phyloP scores from a whole-genome alignment of 2,113 vertebrate species.

The Cyanoderma ruficeps region DNA sequence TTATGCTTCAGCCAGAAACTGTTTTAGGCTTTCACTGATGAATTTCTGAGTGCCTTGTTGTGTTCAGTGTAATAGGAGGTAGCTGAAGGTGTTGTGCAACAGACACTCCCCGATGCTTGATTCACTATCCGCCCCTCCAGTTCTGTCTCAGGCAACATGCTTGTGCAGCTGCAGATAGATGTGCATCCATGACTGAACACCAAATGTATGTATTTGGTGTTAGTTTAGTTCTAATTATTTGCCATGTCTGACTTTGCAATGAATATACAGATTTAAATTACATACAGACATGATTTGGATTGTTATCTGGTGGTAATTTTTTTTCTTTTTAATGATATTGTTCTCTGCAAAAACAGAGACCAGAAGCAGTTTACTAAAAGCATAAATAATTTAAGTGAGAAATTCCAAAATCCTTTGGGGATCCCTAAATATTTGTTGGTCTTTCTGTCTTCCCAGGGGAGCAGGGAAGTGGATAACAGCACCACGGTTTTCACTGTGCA shows the following conservation, averaged over 20 bases:
- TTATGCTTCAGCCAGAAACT: neutral
- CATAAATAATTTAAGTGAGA: neutral
- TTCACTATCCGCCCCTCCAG: neutral
- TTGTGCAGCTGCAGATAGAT: neutral
- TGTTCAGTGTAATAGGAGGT: neutral
- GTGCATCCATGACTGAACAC: neutral
- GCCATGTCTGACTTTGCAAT: neutral
- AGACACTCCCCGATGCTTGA: neutral
- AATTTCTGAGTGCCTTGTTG: neutral
- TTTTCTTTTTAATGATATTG: neutral
- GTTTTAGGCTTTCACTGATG: neutral
- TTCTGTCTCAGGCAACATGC: neutral
- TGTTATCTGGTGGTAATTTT: neutral
- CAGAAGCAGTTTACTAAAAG: neutral
- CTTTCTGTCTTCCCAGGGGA: neutral
- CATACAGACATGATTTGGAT: neutral
- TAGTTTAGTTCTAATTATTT: neutral
- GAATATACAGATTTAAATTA: neutral
- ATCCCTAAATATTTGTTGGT: neutral
- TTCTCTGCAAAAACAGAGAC: neutral
- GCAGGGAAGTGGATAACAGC: neutral
- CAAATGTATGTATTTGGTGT: neutral
- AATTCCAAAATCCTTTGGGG: neutral
- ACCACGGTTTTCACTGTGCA: neutral
- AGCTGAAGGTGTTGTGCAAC: neutral